Evolutionary conservation across 92 coral and sea anemone genomes (phyloP), one percentile per base, ranked within the genome.

Genomic region (Actinostola sp.): DNA sequence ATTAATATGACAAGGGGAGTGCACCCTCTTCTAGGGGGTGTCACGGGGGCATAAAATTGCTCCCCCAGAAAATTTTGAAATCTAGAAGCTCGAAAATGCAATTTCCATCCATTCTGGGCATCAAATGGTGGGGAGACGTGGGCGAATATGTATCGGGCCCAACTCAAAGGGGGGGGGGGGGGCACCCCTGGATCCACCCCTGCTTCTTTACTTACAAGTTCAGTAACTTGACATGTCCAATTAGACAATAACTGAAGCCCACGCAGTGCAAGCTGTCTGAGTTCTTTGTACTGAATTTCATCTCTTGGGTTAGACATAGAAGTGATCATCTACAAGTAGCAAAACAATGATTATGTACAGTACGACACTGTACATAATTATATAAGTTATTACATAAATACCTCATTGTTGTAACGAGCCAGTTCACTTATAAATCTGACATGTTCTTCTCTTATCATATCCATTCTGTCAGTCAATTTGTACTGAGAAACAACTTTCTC

Each of bases 351-450:
- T 39, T 14, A 29, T 56, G 36, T 56, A 4, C 33, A 17, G 3
- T 16, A 17, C n/a, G 6, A 17, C 4, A 3, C 6, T 3, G 7
- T 50, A 7, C 27, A 24, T 24, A 16, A n/a, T n/a, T n/a, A n/a
- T n/a, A n/a, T 19, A 19, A 52, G 21, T 52, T 3, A 48, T 7
- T 9, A 38, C 19, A 19, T n/a, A 25, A 17, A 0, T 60, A 93
- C 98, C 92, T 94, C 98, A 82, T 94, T 94, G 77, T 92, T 94
- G 53, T 94, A 94, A 12, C 98, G 87, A 6, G 98, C 97, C 58
- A 94, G 90, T 73, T 92, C 97, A 80, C 98, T 94, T 59, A 87
- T 94, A 51, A 85, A 94, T 57, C 91, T 90, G 59, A 94, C 84
- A 75, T 94, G 98, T 67, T 92, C 98, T 45, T 91, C 98, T 63